A percentile compares a stretch with the other conserved stretches of the same genome.
Evolutionary conservation across 2,888 invertebrate genomes (phyloP).

Genomic region (Microctonus hyperodae): DNA sequence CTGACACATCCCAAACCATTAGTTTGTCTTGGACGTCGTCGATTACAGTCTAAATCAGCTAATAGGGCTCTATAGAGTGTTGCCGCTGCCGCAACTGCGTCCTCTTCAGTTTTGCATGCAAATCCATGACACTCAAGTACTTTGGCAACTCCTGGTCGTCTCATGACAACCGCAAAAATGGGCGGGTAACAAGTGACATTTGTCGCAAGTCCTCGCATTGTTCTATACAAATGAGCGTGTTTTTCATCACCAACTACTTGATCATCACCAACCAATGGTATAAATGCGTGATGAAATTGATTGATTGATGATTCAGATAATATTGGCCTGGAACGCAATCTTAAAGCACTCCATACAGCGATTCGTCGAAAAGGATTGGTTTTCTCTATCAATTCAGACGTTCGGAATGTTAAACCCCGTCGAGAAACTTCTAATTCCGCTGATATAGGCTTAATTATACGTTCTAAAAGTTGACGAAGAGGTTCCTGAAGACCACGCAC

Average conservation of each 20-base stretch:
- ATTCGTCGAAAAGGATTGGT: constrained; percentile 88
- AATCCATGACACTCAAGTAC: constrained; percentile 90
- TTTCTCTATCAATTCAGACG: constrained; percentile 55
- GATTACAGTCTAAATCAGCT: constrained; percentile 65
- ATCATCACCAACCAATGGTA: constrained; percentile 70
- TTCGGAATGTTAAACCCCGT: constrained; percentile 58
- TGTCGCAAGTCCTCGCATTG: constrained; percentile 56
- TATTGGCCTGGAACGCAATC: constrained; percentile 65
- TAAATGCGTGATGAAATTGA: constrained; percentile 75
- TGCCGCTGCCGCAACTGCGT: constrained; percentile 90
- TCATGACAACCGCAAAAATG: constrained; percentile 90
- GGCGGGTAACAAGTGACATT: constrained; percentile 74
- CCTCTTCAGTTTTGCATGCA: constrained; percentile 87
- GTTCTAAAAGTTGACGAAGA: constrained; percentile 64
- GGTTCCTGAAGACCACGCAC: constrained; percentile 84
- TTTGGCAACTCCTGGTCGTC: constrained; percentile 77
- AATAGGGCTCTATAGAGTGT: constrained; percentile 89
- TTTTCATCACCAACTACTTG: constrained; percentile 70
- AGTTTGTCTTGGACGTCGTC: constrained; percentile 72
- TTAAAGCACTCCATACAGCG: constrained; percentile 92
- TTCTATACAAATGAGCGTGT: constrained; percentile 63
- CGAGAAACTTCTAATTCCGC: constrained; percentile 60
- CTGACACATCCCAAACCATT: constrained; percentile 81
- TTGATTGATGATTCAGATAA: constrained; percentile 33
- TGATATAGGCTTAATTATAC: constrained; percentile 47